These are phyloP conservation scores for Ormyrus thymus DNA, from an alignment of 2,888 invertebrate genomes.

Conservation along the genomic window DNA sequence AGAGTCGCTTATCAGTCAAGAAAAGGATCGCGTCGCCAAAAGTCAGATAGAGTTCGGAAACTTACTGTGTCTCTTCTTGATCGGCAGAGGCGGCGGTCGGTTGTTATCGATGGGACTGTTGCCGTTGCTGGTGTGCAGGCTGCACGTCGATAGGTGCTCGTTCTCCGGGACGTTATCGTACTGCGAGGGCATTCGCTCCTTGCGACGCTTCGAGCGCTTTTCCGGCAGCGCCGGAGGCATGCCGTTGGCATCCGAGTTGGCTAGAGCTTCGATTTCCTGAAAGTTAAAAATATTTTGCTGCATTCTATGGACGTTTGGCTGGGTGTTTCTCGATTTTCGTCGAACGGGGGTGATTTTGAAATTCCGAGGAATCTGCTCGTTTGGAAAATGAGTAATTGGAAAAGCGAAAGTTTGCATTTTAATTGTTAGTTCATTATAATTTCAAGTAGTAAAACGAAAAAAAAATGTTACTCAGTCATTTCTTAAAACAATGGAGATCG, in stretches of 20 bases:
- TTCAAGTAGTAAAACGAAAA: too few species aligned
- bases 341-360: not conserved
- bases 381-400: too few species aligned
- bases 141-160: conserved; percentile 75
- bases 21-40: not conserved
- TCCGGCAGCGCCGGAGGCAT: conserved; percentile 81
- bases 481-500: too few species aligned
- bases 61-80: conserved; percentile 97
- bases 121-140: conserved; percentile 70
- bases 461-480: too few species aligned
- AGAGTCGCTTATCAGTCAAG: conserved; percentile 11
- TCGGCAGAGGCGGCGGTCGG: conserved; percentile 91
- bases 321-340: not conserved
- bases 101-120: conserved; percentile 77
- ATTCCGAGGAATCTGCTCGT: too few species aligned
- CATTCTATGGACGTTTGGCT: too few species aligned
- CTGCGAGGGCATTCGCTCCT: conserved; percentile 81
- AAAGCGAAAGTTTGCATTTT: too few species aligned
- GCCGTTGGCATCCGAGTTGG: conserved; percentile 63
- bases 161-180: conserved; percentile 83
- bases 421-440: too few species aligned
- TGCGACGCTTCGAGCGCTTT: conserved; percentile 77
- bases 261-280: conserved; percentile 69
- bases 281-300: not conserved
- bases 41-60: conserved; percentile 67